Conservation (phyloP, 2,797 vertebrate species). For the Australoheros facetus region DNA sequence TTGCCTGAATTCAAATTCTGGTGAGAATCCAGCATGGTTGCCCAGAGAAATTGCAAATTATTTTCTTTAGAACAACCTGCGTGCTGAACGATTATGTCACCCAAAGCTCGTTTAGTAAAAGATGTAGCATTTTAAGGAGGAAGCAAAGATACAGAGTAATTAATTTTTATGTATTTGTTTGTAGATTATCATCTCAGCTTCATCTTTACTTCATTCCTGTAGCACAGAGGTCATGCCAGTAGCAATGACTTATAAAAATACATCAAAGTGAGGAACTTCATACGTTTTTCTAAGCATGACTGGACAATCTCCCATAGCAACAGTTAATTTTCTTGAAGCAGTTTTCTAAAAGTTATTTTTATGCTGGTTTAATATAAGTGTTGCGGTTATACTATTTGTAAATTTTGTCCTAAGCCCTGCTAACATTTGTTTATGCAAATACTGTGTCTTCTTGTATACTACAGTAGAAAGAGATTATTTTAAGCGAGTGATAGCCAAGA, state of each 20-base stretch:
- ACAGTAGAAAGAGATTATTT: neutral
- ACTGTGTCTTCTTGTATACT: neutral
- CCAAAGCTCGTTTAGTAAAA: conserved; percentile 10
- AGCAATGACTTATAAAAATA: neutral
- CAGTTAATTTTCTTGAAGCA: neutral
- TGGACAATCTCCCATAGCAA: neutral
- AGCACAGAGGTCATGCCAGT: neutral
- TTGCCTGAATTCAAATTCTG: conserved; percentile 99
- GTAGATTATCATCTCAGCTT: neutral
- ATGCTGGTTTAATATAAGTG: neutral
- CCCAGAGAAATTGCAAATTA: conserved; percentile 14
- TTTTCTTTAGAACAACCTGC: conserved; percentile 6
- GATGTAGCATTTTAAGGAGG: neutral
- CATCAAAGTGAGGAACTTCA: neutral
- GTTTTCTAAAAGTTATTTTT: neutral
- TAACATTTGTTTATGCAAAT: neutral
- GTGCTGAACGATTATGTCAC: neutral
- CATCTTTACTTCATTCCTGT: neutral
- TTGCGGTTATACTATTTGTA: neutral
- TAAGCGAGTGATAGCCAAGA: neutral
- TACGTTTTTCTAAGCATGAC: neutral
- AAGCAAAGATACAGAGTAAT: neutral
- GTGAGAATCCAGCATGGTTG: conserved; percentile 77
- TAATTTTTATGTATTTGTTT: conserved; percentile 5
- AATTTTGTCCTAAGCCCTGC: neutral